These are phyloP conservation scores for Holcopasites calliopsidis DNA, from an alignment of 1,140 invertebrate species.

Conservation along the genomic window DNA sequence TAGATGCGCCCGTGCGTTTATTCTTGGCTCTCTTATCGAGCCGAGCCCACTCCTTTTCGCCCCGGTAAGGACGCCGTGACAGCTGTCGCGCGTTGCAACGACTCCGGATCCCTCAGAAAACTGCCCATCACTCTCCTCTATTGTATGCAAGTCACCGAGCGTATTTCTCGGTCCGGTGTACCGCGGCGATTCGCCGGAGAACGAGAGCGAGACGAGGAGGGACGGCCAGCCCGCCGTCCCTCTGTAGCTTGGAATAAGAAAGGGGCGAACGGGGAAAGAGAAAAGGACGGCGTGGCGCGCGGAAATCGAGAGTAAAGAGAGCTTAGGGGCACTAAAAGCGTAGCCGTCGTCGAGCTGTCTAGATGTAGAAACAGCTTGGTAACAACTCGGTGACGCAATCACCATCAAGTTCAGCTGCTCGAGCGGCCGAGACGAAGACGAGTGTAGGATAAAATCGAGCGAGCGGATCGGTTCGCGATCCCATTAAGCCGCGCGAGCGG, in stretches of 20 bases:
- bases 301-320: slow-evolving; percentile 34
- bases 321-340: slow-evolving; percentile 12
- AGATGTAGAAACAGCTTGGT: slow-evolving; percentile 49
- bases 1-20: slow-evolving; percentile 21
- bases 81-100: slow-evolving; percentile 54
- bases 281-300: not conserved
- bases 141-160: slow-evolving; percentile 55
- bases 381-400: slow-evolving; percentile 63
- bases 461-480: slow-evolving; percentile 53
- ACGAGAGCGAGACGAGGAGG: not conserved
- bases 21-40: slow-evolving; percentile 44
- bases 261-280: slow-evolving; percentile 4
- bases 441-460: slow-evolving; percentile 37
- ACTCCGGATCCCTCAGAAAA: slow-evolving; percentile 46
- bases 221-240: too few relatives aligned
- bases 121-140: slow-evolving; percentile 58
- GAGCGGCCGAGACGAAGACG: slow-evolving; percentile 39
- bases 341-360: slow-evolving; percentile 34
- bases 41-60: not conserved
- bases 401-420: slow-evolving; percentile 52
- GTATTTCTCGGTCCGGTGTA: slow-evolving; percentile 43
- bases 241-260: too few relatives aligned
- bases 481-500: slow-evolving; percentile 54
- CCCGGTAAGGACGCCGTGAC: slow-evolving; percentile 27
- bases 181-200: slow-evolving; percentile 26